Base-by-base conservation (phyloP, 30 jellyfish, hydroid and myxozoan species). In the Nemopilema nomurai region DNA sequence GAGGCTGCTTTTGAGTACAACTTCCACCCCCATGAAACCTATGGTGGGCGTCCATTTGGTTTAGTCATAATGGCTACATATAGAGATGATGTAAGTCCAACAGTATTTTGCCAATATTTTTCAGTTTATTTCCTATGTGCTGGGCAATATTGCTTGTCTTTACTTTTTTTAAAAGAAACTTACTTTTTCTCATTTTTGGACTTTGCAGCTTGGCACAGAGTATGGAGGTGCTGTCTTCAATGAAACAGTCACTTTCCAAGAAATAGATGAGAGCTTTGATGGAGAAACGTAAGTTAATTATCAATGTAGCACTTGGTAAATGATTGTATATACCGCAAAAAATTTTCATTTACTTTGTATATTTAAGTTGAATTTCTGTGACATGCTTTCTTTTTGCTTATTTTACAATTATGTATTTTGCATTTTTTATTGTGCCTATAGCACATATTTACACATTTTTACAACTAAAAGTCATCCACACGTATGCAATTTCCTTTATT, bases 41-140 rank as follows among this genome's bases (percentile, higher is more conserved):
- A 91, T 67, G 98, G 98, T 25, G 98, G 98, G 4, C 87, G 98
- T 8, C 98, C 98, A 18, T 91, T 91, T 74, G 98, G 98, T 22
- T 67, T 91, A 27, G 89, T 91, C 8, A 81, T 91, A 51, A 51
- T 87, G 33, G 91, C 86, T 71, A 67, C 89, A 49, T 91, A 85
- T 82, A 91, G 81, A 83, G 96, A 91, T 86, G 86, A 89, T 41
- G 98, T 91, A 86, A 67, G 97, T 79, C 6, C 6, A 3, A 41
- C 57, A 41, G 13, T n/a, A n/a, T n/a, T n/a, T n/a, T n/a, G n/a
- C n/a, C n/a, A n/a, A n/a, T n/a, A n/a, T n/a, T n/a, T n/a, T n/a
- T 73, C 18, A 21, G 21, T n/a, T n/a, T 28, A n/a, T 32, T 16
- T 20, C 21, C 32, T 17, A 1, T 49, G 27, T 32, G 21, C 84